Evolutionary conservation across 1,140 invertebrate species (phyloP), one percentile per base, ranked within the genome.

Genomic region (Trinorchestia longiramus): DNA sequence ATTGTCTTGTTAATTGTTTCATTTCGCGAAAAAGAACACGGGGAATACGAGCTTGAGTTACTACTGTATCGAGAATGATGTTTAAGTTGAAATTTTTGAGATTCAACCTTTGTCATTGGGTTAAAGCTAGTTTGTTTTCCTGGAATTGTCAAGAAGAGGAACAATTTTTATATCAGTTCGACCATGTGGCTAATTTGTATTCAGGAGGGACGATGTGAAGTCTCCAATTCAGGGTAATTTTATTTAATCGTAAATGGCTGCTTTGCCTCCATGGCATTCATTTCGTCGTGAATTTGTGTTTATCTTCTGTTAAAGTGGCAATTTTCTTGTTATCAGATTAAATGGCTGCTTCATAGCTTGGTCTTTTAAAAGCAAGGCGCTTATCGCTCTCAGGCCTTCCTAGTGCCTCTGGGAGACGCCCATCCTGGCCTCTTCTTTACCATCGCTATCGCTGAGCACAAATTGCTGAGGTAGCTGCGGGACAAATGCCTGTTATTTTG

Each of bases 321-420:
- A 94, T 94, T 94, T 45, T 94, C 44, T 94, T 47, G 43, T 94
- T 94, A 94, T 94, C 92, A 45, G 92, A 94, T 94, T 94, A 43
- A 94, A 94, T 94, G 92, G 44, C 41, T 44, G 92, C 8, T 40
- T 28, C 40, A 45, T 40, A 47, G 44, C 43, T 42, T 45, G 44
- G 88, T 28, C 43, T 94, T 47, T 94, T 45, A 94, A 94, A 94
- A 45, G 43, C 92, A 94, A 17, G 92, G 92, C 36, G 36, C 44
- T 94, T 94, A 94, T 94, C 92, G 43, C 36, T 90, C 4, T 28
- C 88, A 11, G 23, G 43, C 88, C 88, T 90, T 90, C 88, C 88
- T 90, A 42, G 88, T 15, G n/a, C 41, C 88, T 42, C 88, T 42
- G 88, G 88, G 41, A 42, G 88, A 41, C 88, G n/a, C 43, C 88